Base-by-base conservation (phyloP, 2,797 vertebrate species). In the Hozukius guyotensis region DNA sequence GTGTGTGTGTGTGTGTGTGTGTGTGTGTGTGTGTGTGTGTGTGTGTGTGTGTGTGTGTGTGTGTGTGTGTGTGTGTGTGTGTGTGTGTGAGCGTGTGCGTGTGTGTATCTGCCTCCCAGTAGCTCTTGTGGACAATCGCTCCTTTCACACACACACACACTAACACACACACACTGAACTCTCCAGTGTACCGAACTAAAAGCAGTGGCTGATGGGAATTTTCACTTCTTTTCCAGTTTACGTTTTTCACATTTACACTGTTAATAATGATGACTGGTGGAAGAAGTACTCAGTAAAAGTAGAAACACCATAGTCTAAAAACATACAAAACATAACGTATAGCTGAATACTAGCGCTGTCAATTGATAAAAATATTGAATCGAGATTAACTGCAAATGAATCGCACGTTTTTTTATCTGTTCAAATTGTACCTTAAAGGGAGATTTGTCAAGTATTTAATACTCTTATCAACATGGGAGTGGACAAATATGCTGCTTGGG, bases 141-240 rank as follows among this genome's bases (percentile, higher is more conserved):
- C 60, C 81, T 83, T 83, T 85, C 70, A 83, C 80, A 69, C 66
- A 71, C 75, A 31, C 34, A 59, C 29, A 22, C 57, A 64, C 69
- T n/a, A n/a, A 31, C 38, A 72, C 66, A 73, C 49, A 55, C 27
- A 5, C 4, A 27, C 1, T 36, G 36, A 36, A 36, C 36, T 36
- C 55, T 49, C 42, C 77, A 70, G 11, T 46, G 57, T 25, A 25
- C 42, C 52, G n/a, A 42, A 63, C 38, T 61, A 46, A 60, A 55
- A 55, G 25, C 65, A 52, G 80, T n/a, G 24, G 25, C 74, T 53
- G 62, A 65, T 63, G 75, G 82, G 49, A 64, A 14, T n/a, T 61
- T 25, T 65, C 9, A n/a, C 24, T 27, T 22, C 9, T 13, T 24
- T 31, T 52, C 20, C 5, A 7, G 20, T 8, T 57, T 2, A 2